phyloP scores from a whole-genome alignment of 2,888 invertebrate species.

The Heliconius ethilla region DNA sequence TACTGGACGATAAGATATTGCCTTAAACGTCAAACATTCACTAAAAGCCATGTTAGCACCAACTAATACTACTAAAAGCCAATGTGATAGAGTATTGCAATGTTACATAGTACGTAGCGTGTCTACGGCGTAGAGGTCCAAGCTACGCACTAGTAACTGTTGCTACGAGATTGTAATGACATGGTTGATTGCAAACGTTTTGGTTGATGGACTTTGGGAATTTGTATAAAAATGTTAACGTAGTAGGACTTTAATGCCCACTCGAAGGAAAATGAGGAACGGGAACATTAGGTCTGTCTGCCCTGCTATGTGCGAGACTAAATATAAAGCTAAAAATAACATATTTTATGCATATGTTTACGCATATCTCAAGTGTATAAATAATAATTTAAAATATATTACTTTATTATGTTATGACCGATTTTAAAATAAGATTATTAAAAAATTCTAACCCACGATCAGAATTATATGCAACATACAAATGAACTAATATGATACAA shows the following conservation, averaged over 20 bases:
- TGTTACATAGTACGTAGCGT: neutral
- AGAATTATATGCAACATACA: neutral
- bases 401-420: no score
- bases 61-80: constrained; percentile 24
- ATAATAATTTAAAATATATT: no score
- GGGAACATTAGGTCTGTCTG: no score
- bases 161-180: constrained; percentile 13
- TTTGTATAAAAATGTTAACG: neutral
- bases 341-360: no score
- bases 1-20: neutral
- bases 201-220: neutral
- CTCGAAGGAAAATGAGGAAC: no score
- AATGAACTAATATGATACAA: neutral
- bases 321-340: no score
- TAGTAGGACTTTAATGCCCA: no score
- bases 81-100: constrained; percentile 18
- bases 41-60: constrained; percentile 18
- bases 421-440: no score
- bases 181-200: neutral
- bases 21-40: constrained; percentile 16
- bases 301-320: no score
- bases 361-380: no score
- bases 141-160: constrained; percentile 12
- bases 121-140: constrained; percentile 24
- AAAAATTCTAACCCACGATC: no score